phyloP scores from a whole-genome alignment of 2,888 invertebrate genomes.

The Aphelenchoides bicaudatus region DNA sequence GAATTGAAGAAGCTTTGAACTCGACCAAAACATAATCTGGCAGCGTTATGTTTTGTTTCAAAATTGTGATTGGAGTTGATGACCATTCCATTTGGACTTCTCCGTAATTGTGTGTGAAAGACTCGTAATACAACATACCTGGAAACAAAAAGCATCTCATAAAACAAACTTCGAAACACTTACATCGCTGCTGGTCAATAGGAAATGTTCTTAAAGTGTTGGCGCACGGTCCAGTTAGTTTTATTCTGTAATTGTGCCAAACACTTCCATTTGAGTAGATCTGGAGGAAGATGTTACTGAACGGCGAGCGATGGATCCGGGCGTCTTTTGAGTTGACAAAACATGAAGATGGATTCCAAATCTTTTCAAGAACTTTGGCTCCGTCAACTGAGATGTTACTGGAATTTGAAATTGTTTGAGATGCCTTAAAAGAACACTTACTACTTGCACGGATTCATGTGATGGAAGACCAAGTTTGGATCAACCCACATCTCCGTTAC shows the following conservation, averaged over 20 bases:
- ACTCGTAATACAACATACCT: conserved; percentile 59
- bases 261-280: conserved; percentile 58
- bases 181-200: conserved; percentile 49
- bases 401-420: conserved; percentile 12
- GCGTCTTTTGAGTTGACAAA: conserved; percentile 59
- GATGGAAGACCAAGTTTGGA: conserved; percentile 51
- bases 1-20: conserved; percentile 45
- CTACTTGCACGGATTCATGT: conserved; percentile 60
- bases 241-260: conserved; percentile 59
- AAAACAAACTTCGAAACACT: too few species aligned
- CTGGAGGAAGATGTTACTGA: conserved; percentile 59
- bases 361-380: conserved; percentile 49
- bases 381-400: conserved; percentile 60
- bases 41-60: conserved; percentile 59
- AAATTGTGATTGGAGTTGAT: conserved; percentile 50
- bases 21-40: conserved; percentile 59
- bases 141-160: too few species aligned
- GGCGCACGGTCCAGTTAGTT: conserved; percentile 48
- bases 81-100: conserved; percentile 58
- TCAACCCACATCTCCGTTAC: conserved; percentile 60
- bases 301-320: conserved; percentile 52
- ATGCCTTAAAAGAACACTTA: conserved; percentile 21
- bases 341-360: conserved; percentile 59
- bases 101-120: conserved; percentile 57
- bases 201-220: conserved; percentile 46